Evolutionary conservation across 2,888 invertebrate species (phyloP), one percentile per base, ranked within the genome.

Genomic region (Eucriotettix oculatus): DNA sequence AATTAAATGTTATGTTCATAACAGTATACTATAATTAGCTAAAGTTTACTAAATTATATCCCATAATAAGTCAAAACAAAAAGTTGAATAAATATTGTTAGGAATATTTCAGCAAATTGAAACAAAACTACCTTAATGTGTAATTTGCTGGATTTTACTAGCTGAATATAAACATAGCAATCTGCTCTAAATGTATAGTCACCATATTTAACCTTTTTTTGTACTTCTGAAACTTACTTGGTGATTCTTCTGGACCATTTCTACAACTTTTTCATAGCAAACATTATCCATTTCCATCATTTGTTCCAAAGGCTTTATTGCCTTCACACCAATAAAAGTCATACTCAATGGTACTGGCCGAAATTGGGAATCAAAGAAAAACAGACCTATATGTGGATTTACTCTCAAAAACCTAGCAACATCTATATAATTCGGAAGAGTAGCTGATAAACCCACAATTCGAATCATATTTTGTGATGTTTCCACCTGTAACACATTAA

Each of bases 371-470:
- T 94, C 94, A 72, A 98, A 98, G 75, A 87, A 97, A 74, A 95
- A 98, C 1, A 98, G 76, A 0, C 97, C 97, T 44, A 57, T 84
- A 71, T 87, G 82, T 0, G 92, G 90, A 75, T 97, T 97, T 0
- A 99, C 99, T 16, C 91, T 79, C 12, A 99, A 78, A 72, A 99
- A 99, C 66, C 81, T 77, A 2, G 98, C 95, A 41, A 99, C 97
- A 75, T 99, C 98, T 7, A 92, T 74, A 72, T 99, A 99, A 74
- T 99, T 99, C 1, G 99, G 99, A 64, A 99, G 75, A 0, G 99
- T 99, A 11, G 99, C 99, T 0, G 98, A 96, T 52, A 98, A 74
- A 0, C 97, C 98, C 1, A 99, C 90, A 64, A 99, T 97, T 57
- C 99, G 80, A 61, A 99, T 97, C 90, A 96, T 95, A 70, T 85